Evolutionary conservation across 2,797 vertebrate species (phyloP), one percentile per base, ranked within the genome.

Genomic region (Monodelphis domestica): DNA sequence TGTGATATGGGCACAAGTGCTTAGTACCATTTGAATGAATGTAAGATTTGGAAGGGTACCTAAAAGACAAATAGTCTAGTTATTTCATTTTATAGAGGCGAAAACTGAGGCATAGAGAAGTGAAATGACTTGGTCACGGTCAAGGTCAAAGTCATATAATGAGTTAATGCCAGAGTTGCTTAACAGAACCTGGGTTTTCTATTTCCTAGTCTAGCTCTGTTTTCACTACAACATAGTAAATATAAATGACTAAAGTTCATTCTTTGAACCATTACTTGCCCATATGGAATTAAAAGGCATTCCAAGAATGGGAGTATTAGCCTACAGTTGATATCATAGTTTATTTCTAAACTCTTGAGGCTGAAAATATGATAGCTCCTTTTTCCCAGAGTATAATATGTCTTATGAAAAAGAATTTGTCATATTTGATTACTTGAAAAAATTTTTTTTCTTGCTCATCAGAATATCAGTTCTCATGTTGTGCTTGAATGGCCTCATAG

Each of bases 321-420:
- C 26, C 0, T 5, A n/a, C 78, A 1, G 78, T 59, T 0, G 33
- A 70, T 63, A 45, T 93, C 54, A 26, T 30, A 6, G 0, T 4
- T 0, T 9, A 56, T 54, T 88, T 24, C 45, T 24, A 84, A 84
- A 50, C 70, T 24, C 1, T 5, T 53, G 2, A 57, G 90, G 28
- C 53, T 88, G 87, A 88, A 88, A 88, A 88, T 88, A 88, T 88
- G 87, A 88, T 88, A 14, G 87, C 87, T 52, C 70, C 38, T 84
- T 30, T 70, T 89, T 94, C 91, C 30, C 54, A 15, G 51, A 0
- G 0, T 11, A n/a, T 3, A 4, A 45, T 59, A 70, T 29, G 0
- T 33, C 92, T 90, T 51, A 26, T 21, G 52, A 12, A 28, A 3
- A 51, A 28, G 59, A 59, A 33, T 24, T 45, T 12, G 90, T 0